These are phyloP conservation scores for Bagarius yarrelli DNA, from an alignment of 2,113 vertebrate genomes.

Conservation along the genomic window DNA sequence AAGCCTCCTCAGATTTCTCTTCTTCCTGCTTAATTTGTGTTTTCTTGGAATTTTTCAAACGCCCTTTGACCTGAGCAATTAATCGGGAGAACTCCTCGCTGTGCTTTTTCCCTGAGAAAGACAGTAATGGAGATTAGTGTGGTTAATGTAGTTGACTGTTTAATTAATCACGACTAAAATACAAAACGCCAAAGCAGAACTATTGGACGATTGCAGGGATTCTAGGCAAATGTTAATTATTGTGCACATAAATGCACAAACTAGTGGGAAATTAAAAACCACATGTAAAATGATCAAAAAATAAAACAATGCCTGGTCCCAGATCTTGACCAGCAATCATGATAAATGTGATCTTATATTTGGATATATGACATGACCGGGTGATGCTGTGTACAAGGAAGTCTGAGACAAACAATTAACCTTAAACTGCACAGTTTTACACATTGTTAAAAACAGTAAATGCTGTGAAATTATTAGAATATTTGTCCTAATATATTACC, in stretches of 20 bases:
- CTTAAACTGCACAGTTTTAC: not conserved
- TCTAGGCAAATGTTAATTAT: not conserved
- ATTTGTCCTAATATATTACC: not conserved
- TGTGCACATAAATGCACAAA: not conserved
- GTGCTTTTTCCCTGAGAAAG: constrained; percentile 82
- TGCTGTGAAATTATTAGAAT: not conserved
- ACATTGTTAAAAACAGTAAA: not conserved
- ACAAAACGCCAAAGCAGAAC: not conserved
- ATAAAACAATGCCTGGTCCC: not conserved
- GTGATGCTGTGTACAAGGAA: not conserved
- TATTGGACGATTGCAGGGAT: no score
- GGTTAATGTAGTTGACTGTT: not conserved
- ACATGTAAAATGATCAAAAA: not conserved
- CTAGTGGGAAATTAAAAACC: not conserved
- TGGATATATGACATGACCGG: not conserved
- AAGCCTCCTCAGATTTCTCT: constrained; percentile 31
- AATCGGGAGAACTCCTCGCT: constrained; percentile 80
- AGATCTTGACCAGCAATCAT: constrained; percentile 2
- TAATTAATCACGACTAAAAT: not conserved
- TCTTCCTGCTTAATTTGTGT: constrained; percentile 55
- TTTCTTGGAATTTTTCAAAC: constrained; percentile 66
- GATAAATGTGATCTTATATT: not conserved
- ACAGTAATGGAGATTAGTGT: not conserved
- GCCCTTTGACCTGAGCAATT: constrained; percentile 80
- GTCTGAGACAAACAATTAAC: not conserved